phyloP scores from a whole-genome alignment of 2,888 invertebrate genomes.

The Pyrocoelia pectoralis region DNA sequence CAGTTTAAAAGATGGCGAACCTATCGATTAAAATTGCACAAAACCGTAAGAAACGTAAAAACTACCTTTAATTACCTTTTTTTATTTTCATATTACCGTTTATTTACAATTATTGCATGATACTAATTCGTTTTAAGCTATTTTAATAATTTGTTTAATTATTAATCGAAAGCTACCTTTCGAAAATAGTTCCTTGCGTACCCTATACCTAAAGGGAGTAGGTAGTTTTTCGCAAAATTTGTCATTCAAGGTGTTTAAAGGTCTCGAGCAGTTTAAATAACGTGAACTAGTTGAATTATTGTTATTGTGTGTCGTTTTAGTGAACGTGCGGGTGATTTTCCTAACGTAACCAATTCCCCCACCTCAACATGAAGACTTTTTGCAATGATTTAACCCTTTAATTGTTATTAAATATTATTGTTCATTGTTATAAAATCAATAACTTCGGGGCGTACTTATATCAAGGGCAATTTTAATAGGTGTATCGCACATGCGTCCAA shows the following conservation, averaged over 20 bases:
- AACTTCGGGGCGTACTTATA: slow-evolving; percentile 54
- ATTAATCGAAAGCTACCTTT: no score
- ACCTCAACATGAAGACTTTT: background rate
- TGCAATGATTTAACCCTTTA: background rate
- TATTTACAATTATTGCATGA: slow-evolving; percentile 10
- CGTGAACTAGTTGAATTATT: no score
- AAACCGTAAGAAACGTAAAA: slow-evolving; percentile 56
- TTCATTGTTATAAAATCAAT: slow-evolving; percentile 53
- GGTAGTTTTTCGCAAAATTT: no score
- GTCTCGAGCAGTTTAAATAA: no score
- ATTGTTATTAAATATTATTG: slow-evolving; percentile 30
- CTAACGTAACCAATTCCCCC: background rate
- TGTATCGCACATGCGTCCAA: slow-evolving; percentile 46
- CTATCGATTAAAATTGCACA: slow-evolving; percentile 55
- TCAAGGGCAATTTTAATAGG: slow-evolving; percentile 42
- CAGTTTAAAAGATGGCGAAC: slow-evolving; percentile 55
- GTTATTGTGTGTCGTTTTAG: no score
- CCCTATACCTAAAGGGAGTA: no score
- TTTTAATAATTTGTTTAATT: background rate
- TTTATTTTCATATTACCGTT: background rate
- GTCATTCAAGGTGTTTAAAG: no score
- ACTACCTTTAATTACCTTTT: slow-evolving; percentile 10
- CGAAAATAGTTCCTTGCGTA: no score
- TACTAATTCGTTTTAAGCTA: background rate
- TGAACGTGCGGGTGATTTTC: no score